phyloP scores from a whole-genome alignment of 2,113 vertebrate genomes.

The Myotis davidii region DNA sequence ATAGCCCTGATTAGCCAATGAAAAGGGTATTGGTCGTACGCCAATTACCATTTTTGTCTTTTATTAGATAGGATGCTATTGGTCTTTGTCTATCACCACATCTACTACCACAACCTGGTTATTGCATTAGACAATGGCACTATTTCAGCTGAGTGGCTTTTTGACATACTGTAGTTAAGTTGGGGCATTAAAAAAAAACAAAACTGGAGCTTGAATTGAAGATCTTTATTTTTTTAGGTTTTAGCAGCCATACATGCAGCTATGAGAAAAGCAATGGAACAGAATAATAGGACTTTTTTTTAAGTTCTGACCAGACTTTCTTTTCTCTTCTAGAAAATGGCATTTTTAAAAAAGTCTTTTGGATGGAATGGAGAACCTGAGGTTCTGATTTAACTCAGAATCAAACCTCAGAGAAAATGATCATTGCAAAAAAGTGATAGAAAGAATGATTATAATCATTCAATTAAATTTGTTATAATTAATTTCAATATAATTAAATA shows the following conservation, averaged over 20 bases:
- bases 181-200: not conserved
- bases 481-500: slow-evolving; percentile 43
- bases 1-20: too few relatives aligned
- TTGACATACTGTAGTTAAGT: not conserved
- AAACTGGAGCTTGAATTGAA: not conserved
- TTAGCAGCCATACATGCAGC: not conserved
- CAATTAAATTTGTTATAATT: not conserved
- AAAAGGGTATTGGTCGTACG: too few relatives aligned
- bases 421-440: not conserved
- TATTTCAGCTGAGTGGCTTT: not conserved
- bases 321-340: not conserved
- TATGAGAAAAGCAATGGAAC: not conserved
- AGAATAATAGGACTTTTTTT: not conserved
- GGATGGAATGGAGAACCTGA: not conserved
- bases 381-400: not conserved
- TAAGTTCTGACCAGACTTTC: not conserved
- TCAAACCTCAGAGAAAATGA: not conserved
- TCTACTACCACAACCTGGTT: not conserved
- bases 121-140: not conserved
- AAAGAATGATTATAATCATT: slow-evolving; percentile 10
- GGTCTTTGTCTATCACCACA: not conserved
- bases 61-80: too few relatives aligned
- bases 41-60: too few relatives aligned
- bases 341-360: not conserved
- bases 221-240: not conserved